These are phyloP conservation scores for Botrylloides violaceus DNA, from an alignment of 23 tunicate genomes.

Conservation along the genomic window DNA sequence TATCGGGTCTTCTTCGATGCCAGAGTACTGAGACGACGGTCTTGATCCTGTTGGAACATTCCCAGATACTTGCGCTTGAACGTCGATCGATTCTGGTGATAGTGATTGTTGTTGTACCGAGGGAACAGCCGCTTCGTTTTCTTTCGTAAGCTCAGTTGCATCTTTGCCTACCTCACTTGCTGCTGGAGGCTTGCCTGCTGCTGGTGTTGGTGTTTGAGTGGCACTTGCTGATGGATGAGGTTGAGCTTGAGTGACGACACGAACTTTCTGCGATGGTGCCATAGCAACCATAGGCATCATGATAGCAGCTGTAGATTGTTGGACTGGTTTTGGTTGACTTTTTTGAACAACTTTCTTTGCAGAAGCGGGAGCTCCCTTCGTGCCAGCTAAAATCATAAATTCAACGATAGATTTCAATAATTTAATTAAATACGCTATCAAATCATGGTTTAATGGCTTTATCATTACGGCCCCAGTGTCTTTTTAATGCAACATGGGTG, in stretches of 20 bases:
- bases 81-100: not conserved
- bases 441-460: too few species aligned
- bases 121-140: not conserved
- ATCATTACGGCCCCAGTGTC: too few species aligned
- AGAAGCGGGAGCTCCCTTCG: not conserved
- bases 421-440: too few species aligned
- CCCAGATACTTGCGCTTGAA: not conserved
- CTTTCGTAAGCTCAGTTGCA: not conserved
- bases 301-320: not conserved
- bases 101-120: not conserved
- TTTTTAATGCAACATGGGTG: too few species aligned
- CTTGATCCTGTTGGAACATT: too few species aligned
- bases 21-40: not conserved
- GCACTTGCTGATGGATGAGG: not conserved
- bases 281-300: slow-evolving; percentile 25
- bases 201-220: not conserved
- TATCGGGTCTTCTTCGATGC: slow-evolving; percentile 16
- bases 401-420: not conserved
- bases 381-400: not conserved
- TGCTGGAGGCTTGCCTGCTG: slow-evolving; percentile 1
- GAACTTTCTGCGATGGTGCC: not conserved
- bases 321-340: not conserved
- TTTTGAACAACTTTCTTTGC: not conserved
- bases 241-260: not conserved
- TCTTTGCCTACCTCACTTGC: not conserved